A percentile compares a stretch with the other conserved stretches of the same genome.
Conservation (phyloP, 2,888 invertebrate genomes). For the Rhagonycha lutea region DNA sequence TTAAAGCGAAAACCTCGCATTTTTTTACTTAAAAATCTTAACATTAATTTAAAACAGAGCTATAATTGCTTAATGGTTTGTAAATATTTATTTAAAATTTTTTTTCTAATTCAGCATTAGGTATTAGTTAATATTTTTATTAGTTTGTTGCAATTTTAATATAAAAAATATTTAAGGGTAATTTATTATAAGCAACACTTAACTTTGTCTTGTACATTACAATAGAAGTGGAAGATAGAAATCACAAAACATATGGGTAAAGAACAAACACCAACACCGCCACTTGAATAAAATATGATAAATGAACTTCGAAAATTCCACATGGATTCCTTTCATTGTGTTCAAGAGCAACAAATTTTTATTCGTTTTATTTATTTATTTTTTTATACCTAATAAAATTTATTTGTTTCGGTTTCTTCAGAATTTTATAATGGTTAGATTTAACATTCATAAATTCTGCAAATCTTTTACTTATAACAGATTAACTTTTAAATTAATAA, state of each 20-base stretch:
- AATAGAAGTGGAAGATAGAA: constrained; percentile 11
- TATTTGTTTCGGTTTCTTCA: constrained; percentile 13
- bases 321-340: constrained; percentile 52
- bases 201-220: not conserved
- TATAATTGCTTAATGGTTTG: no score
- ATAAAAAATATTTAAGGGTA: not conserved
- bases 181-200: not conserved
- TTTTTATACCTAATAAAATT: constrained; percentile 18
- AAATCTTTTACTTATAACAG: not conserved
- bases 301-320: constrained; percentile 53
- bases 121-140: not conserved
- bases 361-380: constrained; percentile 24
- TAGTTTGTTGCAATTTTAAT: not conserved
- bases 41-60: no score
- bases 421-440: not conserved
- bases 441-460: not conserved
- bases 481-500: not conserved
- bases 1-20: no score
- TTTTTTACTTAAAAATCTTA: no score
- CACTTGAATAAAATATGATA: constrained; percentile 48
- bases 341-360: constrained; percentile 42
- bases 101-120: not conserved
- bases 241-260: constrained; percentile 18
- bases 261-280: constrained; percentile 23
- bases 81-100: no score